Base-by-base conservation (phyloP, 2,113 vertebrate genomes). In the Entomyzon cyanotis region DNA sequence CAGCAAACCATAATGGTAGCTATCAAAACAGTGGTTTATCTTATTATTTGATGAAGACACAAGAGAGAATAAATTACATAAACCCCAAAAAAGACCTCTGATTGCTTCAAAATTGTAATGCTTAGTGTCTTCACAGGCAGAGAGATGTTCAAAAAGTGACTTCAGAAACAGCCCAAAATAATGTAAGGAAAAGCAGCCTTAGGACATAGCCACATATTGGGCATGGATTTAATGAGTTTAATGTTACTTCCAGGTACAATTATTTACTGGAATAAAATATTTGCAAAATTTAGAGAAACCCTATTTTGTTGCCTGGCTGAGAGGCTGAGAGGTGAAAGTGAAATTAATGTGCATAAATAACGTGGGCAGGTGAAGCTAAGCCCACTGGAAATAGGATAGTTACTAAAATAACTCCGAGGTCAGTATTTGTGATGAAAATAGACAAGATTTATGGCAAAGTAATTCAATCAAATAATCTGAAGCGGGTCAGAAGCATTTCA, bases 391-490 rank as follows among this genome's bases (percentile, higher is more conserved):
- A 87, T 62, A 58, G 53, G 18, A 65, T 50, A 91, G 79, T 67
- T 92, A 81, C 77, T 87, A 76, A 89, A 90, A 84, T 76, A 95
- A 89, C 78, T 96, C 79, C 7, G 50, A 82, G 81, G 73, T 84
- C 81, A 90, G 78, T 91, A 64, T 89, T 91, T 92, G 68, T 82
- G 65, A 94, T 93, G 76, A 96, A 95, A 96, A 89, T 49, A 90
- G 47, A 21, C 52, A 94, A 71, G 65, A 91, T 90, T 90, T 93
- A 90, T 79, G 42, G 53, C n/a, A 37, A 94, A 91, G 39, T 88
- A 91, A 91, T 91, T 91, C 73, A 93, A 95, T 92, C 80, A 94
- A 93, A 96, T 39, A 85, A 95, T 84, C 42, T 33, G 73, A 90
- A 96, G 60, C 1, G 1, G 65, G 81, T 93, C 76, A 70, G 78